Conservation (phyloP, 2,888 invertebrate genomes). For the Drosophila emarginata region DNA sequence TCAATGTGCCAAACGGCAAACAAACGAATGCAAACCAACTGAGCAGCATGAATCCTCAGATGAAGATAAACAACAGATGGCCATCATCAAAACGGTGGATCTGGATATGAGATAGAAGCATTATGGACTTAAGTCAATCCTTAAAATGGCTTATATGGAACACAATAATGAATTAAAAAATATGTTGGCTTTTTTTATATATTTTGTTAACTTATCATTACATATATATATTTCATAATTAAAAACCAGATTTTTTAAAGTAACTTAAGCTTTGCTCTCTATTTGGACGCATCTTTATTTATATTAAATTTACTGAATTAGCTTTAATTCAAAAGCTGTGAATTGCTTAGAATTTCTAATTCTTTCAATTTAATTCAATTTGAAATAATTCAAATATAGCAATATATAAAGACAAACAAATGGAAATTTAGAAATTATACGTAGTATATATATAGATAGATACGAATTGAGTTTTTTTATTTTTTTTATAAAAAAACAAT, state of each 20-base stretch:
- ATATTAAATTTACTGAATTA: too few relatives aligned
- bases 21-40: constrained; percentile 15
- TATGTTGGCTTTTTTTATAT: too few relatives aligned
- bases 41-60: not conserved
- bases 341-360: too few relatives aligned
- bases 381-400: too few relatives aligned
- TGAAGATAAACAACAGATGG: constrained; percentile 6
- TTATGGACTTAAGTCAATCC: not conserved
- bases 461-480: constrained; percentile 7
- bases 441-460: constrained; percentile 1
- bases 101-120: not conserved
- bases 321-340: too few relatives aligned
- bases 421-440: not conserved
- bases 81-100: not conserved
- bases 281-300: too few relatives aligned
- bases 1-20: constrained; percentile 42
- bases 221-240: not conserved
- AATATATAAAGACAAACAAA: not conserved
- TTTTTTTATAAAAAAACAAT: constrained; percentile 51
- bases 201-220: not conserved
- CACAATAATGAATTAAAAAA: too few relatives aligned
- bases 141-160: not conserved
- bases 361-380: too few relatives aligned
- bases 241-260: too few relatives aligned
- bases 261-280: too few relatives aligned